These are phyloP conservation scores for Planiliza haematocheilus DNA, from an alignment of 2,113 vertebrate genomes.

Conservation along the genomic window DNA sequence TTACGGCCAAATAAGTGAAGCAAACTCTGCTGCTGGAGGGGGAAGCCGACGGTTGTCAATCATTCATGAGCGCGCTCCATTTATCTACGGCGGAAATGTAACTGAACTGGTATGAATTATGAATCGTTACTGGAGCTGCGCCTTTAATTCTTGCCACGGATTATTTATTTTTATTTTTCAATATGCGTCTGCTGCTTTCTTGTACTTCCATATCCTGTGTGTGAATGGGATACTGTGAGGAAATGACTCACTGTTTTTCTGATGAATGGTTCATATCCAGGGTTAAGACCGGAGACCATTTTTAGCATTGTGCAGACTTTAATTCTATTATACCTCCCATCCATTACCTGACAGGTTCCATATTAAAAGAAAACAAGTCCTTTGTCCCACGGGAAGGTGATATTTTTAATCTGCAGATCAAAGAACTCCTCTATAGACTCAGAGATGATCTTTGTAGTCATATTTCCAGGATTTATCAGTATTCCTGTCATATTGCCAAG, in stretches of 20 bases:
- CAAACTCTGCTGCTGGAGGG: slow-evolving; percentile 30
- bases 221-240: not conserved
- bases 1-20: slow-evolving; percentile 31
- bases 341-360: slow-evolving; percentile 3
- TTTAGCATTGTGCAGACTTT: not conserved
- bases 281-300: not conserved
- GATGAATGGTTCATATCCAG: slow-evolving; percentile 12
- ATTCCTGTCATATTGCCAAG: slow-evolving; percentile 33
- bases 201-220: not conserved
- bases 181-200: slow-evolving; percentile 4
- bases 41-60: slow-evolving; percentile 42
- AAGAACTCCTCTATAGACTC: slow-evolving; percentile 21
- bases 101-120: slow-evolving; percentile 57
- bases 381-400: not conserved
- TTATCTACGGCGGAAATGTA: slow-evolving; percentile 45
- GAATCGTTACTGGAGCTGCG: slow-evolving; percentile 16
- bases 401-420: slow-evolving; percentile 28
- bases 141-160: slow-evolving; percentile 18
- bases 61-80: slow-evolving; percentile 56
- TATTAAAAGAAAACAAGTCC: slow-evolving; percentile 4
- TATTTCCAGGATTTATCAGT: slow-evolving; percentile 29
- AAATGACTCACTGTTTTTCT: slow-evolving; percentile 18
- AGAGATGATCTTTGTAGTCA: slow-evolving; percentile 9
- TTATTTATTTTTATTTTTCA: not conserved
- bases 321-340: not conserved